These are phyloP conservation scores for Lypha dubia DNA, from an alignment of 2,888 invertebrate genomes.

Conservation along the genomic window DNA sequence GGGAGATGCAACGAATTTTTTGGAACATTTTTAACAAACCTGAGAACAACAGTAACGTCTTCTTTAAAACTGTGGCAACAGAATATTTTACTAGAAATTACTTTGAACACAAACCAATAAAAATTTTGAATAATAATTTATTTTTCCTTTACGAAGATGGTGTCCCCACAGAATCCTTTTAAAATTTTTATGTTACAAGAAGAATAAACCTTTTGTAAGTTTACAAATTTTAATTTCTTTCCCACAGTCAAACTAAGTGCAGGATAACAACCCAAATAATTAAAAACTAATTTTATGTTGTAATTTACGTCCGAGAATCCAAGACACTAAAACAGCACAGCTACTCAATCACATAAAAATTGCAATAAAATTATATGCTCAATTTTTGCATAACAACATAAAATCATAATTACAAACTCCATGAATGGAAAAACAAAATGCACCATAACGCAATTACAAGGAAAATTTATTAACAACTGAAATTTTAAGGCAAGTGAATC, in stretches of 20 bases:
- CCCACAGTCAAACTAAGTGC: constrained; percentile 21
- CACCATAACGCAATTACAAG: constrained; percentile 77
- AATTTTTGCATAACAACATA: constrained; percentile 83
- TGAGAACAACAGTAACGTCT: not conserved
- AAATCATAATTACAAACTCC: constrained; percentile 32
- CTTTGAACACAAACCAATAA: not conserved
- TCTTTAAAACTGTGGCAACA: not conserved
- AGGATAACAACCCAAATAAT: constrained; percentile 46
- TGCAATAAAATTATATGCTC: constrained; percentile 82
- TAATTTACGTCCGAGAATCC: constrained; percentile 44
- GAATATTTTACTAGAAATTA: not conserved
- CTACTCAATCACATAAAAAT: constrained; percentile 79
- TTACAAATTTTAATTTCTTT: not conserved
- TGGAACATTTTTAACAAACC: not conserved
- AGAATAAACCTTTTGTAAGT: constrained; percentile 21
- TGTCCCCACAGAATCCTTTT: constrained; percentile 7
- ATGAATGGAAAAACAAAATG: constrained; percentile 65
- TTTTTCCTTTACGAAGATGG: not conserved
- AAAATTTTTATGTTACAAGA: not conserved
- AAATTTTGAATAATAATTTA: not conserved
- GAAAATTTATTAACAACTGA: constrained; percentile 2
- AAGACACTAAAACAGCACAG: constrained; percentile 14
- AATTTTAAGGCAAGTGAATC: constrained; percentile 7
- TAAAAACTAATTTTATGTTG: constrained; percentile 51
- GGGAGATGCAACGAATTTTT: not conserved